A percentile compares a stretch with the other conserved stretches of the same genome.
Evolutionary conservation across 2,888 invertebrate genomes (phyloP).

Genomic region (Temnothorax unifasciatus): DNA sequence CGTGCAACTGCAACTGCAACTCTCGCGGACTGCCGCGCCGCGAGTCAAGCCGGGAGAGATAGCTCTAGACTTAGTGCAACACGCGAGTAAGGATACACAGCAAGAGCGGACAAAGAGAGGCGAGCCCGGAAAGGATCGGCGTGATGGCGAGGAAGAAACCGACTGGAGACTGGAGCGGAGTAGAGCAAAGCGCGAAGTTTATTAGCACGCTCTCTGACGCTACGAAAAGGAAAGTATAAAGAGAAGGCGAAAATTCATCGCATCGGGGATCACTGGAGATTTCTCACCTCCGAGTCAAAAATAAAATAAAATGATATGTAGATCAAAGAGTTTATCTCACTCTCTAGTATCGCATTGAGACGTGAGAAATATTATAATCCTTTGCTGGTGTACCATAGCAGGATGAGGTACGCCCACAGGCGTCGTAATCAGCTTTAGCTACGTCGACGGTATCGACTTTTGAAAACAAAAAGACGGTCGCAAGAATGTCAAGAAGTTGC

Average conservation of each 20-base stretch:
- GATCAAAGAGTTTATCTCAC: not conserved
- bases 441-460: not conserved
- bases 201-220: conserved; percentile 31
- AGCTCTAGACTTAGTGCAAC: conserved; percentile 59
- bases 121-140: conserved; percentile 44
- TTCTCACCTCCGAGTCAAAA: not conserved
- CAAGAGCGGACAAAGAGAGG: conserved; percentile 46
- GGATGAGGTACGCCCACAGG: not conserved
- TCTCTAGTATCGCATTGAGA: not conserved
- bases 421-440: not conserved
- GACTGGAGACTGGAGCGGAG: conserved; percentile 36
- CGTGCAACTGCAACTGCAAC: conserved; percentile 76
- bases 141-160: conserved; percentile 31
- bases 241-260: conserved; percentile 4
- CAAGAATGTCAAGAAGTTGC: not conserved
- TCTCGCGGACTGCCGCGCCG: conserved; percentile 66
- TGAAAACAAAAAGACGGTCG: not conserved
- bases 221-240: conserved; percentile 9
- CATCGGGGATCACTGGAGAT: not conserved
- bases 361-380: conserved; percentile 16
- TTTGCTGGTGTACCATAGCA: not conserved
- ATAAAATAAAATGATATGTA: not conserved
- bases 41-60: conserved; percentile 61
- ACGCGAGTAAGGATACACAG: conserved; percentile 55
- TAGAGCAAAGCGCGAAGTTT: conserved; percentile 30